Conservation (phyloP, 2,888 invertebrate genomes). For the Cybosia mesomella region DNA sequence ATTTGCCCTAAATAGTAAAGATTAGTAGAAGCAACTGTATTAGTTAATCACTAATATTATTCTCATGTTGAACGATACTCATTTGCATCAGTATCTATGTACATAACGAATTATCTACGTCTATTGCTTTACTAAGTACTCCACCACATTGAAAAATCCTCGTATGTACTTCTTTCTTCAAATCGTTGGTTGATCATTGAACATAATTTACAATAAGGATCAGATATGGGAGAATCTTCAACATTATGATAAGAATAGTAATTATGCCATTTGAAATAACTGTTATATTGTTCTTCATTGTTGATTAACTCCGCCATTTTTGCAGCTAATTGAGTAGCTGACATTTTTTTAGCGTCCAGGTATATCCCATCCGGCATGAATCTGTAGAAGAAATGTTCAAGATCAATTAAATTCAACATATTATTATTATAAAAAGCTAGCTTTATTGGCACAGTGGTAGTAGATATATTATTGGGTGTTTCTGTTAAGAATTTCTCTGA, state of each 20-base stretch:
- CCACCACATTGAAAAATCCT: slow-evolving; percentile 30
- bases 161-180: neutral
- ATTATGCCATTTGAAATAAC: slow-evolving; percentile 61
- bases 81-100: no score
- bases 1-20: no score
- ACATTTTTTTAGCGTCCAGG: slow-evolving; percentile 33
- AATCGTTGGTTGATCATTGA: slow-evolving; percentile 22
- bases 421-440: no score
- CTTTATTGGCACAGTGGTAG: no score
- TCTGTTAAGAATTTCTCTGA: no score
- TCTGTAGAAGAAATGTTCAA: slow-evolving; percentile 30
- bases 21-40: no score
- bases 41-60: no score
- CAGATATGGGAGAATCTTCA: slow-evolving; percentile 33
- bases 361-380: slow-evolving; percentile 57
- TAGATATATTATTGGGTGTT: no score
- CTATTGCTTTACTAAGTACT: neutral
- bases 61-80: no score
- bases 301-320: slow-evolving; percentile 53
- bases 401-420: neutral
- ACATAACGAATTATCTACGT: neutral
- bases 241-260: slow-evolving; percentile 54
- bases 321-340: slow-evolving; percentile 31
- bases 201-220: slow-evolving; percentile 50
- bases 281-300: slow-evolving; percentile 49